Conservation (phyloP, 1,140 invertebrate species). For the Calephelis virginiensis region DNA sequence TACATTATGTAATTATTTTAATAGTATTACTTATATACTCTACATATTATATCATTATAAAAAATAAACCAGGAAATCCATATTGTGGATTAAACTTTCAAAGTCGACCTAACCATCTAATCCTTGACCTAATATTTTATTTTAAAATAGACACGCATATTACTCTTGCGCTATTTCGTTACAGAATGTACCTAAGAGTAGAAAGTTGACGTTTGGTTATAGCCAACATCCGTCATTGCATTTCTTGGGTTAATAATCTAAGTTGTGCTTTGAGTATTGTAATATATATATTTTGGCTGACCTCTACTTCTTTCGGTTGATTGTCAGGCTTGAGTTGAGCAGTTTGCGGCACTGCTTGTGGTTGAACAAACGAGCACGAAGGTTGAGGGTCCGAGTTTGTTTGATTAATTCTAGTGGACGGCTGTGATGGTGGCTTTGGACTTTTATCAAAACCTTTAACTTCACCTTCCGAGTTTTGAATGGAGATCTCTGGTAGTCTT, state of each 20-base stretch:
- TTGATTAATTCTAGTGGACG: slow-evolving; percentile 32
- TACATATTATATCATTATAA: no score
- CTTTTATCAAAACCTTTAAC: slow-evolving; percentile 36
- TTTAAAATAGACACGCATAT: slow-evolving; percentile 62
- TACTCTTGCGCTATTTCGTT: slow-evolving; percentile 31
- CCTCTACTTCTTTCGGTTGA: slow-evolving; percentile 71
- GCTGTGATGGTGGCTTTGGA: slow-evolving; percentile 35
- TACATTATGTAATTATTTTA: no score
- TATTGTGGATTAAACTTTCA: background rate
- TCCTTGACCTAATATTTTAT: slow-evolving; percentile 70
- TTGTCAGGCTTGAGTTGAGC: slow-evolving; percentile 58
- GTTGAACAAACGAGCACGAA: slow-evolving; percentile 54
- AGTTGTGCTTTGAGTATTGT: background rate
- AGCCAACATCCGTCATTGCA: no score
- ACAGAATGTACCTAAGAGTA: background rate
- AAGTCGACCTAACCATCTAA: slow-evolving; percentile 30
- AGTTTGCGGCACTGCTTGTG: slow-evolving; percentile 36
- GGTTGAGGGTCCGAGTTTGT: slow-evolving; percentile 46
- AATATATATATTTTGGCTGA: slow-evolving; percentile 44
- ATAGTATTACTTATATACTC: no score
- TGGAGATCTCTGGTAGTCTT: slow-evolving; percentile 49
- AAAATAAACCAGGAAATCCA: no score
- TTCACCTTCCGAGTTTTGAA: slow-evolving; percentile 51
- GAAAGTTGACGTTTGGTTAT: no score
- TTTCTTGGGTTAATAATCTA: no score